Percentiles rank a stretch among this genome's conserved stretches.
Conservation (phyloP, 30 jellyfish, hydroid and myxozoan genomes). For the Hydractinia symbiolongicarpus region DNA sequence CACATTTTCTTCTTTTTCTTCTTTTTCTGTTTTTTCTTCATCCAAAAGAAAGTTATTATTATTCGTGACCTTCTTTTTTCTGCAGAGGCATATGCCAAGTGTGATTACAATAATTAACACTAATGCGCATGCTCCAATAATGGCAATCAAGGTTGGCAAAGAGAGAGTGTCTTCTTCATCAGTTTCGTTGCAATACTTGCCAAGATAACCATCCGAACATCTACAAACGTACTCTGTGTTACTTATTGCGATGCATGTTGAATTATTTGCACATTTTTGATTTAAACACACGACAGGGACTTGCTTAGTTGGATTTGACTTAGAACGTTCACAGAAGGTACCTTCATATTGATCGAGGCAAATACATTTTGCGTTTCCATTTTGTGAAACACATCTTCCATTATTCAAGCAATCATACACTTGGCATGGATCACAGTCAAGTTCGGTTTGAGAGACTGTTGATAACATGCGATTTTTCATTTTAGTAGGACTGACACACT, state of each 20-base stretch:
- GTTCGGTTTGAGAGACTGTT: not conserved
- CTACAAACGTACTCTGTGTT: not conserved
- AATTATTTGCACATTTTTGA: not conserved
- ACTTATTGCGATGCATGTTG: not conserved
- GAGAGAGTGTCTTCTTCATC: not conserved
- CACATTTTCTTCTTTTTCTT: no score
- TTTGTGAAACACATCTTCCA: not conserved
- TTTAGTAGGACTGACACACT: not conserved
- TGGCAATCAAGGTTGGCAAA: not conserved
- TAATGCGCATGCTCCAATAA: not conserved
- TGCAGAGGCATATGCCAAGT: not conserved
- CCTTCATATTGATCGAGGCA: conserved; percentile 1
- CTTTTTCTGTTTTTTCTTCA: no score
- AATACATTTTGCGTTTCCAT: not conserved
- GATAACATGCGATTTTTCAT: not conserved
- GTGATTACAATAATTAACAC: not conserved
- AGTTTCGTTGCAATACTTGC: not conserved
- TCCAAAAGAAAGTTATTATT: no score
- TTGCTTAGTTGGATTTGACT: not conserved
- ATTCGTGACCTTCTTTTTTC: not conserved
- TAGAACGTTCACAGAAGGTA: not conserved
- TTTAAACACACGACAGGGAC: not conserved
- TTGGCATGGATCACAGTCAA: conserved; percentile 1
- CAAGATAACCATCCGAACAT: not conserved
- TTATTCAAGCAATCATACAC: not conserved